phyloP scores from a whole-genome alignment of 2,888 invertebrate genomes.

The Pyrrhosoma nymphula region DNA sequence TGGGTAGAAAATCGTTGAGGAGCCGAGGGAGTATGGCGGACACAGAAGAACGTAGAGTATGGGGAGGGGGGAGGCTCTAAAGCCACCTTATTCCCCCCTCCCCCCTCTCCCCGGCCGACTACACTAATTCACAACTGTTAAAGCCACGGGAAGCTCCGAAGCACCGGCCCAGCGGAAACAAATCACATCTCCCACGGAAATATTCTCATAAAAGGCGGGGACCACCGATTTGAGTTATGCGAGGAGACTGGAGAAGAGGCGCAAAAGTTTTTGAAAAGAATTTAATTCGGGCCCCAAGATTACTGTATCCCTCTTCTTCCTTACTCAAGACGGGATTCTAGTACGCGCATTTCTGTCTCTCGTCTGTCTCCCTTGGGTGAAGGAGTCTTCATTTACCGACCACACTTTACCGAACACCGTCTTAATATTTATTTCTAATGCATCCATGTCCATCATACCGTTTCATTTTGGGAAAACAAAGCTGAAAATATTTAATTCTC shows the following conservation, averaged over 20 bases:
- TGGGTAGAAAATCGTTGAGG: background rate
- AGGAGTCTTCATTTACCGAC: background rate
- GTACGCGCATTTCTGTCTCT: background rate
- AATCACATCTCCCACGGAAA: conserved; percentile 14
- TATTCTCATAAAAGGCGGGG: background rate
- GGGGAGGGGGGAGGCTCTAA: background rate
- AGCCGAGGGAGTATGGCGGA: background rate
- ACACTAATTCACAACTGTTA: conserved; percentile 31
- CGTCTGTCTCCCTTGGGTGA: background rate
- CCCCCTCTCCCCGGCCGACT: background rate
- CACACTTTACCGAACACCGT: no score
- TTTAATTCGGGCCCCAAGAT: background rate
- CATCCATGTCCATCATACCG: no score
- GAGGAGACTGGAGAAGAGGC: background rate
- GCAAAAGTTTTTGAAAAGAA: conserved; percentile 13
- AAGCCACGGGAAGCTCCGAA: background rate
- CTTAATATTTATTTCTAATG: no score
- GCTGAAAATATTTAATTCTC: no score
- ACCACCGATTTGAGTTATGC: conserved; percentile 14
- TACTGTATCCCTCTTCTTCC: background rate
- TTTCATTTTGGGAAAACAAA: no score
- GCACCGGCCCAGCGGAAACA: background rate
- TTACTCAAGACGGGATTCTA: background rate
- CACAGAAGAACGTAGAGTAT: background rate
- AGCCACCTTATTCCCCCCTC: background rate